Evolutionary conservation across 2,113 vertebrate genomes (phyloP).

Genomic region (Ptychochromis oligacanthus): DNA sequence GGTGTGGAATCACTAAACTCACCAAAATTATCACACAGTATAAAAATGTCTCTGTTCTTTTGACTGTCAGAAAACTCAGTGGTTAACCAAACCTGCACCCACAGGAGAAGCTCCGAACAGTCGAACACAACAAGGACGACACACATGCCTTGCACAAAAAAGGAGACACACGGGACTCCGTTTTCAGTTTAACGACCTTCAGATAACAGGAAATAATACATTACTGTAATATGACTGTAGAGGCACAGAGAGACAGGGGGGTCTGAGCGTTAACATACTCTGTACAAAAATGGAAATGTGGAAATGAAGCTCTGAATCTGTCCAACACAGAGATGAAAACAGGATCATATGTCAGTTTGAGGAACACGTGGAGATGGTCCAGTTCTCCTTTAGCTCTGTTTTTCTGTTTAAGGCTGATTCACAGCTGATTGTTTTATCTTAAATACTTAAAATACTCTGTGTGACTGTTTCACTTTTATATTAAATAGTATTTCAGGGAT

Average conservation of each 20-base stretch:
- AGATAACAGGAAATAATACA: constrained; percentile 4
- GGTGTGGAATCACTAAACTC: no score
- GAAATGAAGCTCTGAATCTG: not conserved
- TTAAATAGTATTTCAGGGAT: no score
- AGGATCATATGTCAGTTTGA: not conserved
- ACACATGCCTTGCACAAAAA: constrained; percentile 53
- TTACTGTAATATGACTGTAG: not conserved
- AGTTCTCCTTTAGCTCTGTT: not conserved
- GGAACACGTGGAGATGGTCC: not conserved
- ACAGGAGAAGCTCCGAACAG: not conserved
- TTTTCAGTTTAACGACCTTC: constrained; percentile 5
- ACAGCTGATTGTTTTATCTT: not conserved
- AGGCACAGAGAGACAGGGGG: not conserved
- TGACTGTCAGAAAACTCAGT: not conserved
- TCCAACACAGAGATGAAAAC: not conserved
- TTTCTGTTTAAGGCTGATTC: not conserved
- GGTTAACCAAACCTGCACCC: not conserved
- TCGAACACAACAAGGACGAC: not conserved
- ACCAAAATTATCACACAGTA: no score
- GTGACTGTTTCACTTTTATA: no score
- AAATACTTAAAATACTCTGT: no score
- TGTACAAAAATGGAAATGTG: constrained; percentile 45
- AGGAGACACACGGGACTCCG: constrained; percentile 4
- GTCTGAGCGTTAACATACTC: not conserved
- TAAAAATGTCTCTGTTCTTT: not conserved